Evolutionary conservation across 53 echinoderm and acorn worm genomes (phyloP).

Genomic region (Echinometra lucunter): DNA sequence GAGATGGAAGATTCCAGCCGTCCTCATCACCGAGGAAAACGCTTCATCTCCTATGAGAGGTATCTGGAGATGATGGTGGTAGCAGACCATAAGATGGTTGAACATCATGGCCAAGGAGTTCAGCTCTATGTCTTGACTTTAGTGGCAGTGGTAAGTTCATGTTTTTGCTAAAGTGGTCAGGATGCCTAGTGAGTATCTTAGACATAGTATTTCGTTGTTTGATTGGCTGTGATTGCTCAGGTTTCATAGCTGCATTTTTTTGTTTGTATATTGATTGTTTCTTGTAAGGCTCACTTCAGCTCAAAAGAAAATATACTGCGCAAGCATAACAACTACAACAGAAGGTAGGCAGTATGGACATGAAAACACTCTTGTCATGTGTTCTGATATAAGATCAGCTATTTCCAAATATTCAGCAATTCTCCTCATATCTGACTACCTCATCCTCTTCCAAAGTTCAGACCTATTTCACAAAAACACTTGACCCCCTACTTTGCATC

Average conservation of each 20-base stretch:
- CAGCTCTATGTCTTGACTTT: slow-evolving; percentile 95
- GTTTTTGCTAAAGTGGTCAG: background rate
- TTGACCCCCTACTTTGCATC: slow-evolving; percentile 63
- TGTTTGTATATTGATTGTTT: background rate
- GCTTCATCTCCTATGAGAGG: slow-evolving; percentile 89
- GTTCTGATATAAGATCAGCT: background rate
- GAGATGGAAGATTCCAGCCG: background rate
- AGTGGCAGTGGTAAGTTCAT: slow-evolving; percentile 88
- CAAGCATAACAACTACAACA: background rate
- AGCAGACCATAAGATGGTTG: slow-evolving; percentile 93
- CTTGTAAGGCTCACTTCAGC: background rate
- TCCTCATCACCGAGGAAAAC: slow-evolving; percentile 73
- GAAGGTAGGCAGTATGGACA: background rate
- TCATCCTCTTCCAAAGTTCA: background rate
- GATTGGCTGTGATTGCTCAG: no score
- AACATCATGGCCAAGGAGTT: slow-evolving; percentile 89
- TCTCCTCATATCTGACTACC: background rate
- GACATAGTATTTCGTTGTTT: background rate
- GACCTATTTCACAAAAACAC: slow-evolving; percentile 54
- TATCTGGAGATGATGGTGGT: slow-evolving; percentile 95
- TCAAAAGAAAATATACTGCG: background rate
- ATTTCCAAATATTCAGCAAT: background rate
- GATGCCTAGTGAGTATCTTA: background rate
- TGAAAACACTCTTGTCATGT: background rate
- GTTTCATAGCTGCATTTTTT: background rate